Evolutionary conservation across 2,113 vertebrate species (phyloP).

Genomic region (Phrynosoma blainvillii): DNA sequence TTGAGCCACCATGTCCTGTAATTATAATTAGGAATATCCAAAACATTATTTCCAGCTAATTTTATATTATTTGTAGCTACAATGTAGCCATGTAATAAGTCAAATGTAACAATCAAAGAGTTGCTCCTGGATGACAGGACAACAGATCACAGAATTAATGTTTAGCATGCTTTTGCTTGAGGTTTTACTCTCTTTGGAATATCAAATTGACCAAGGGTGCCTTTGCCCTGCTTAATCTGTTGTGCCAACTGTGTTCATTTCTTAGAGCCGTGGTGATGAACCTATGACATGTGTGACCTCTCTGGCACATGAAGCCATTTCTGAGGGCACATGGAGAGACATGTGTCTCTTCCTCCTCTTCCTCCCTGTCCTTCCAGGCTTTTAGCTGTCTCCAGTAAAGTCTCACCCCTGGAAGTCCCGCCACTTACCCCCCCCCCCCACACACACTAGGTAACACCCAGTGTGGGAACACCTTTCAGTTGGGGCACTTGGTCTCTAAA

Average conservation of each 20-base stretch:
- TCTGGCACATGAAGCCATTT: no score
- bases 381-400: no score
- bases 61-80: background rate
- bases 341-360: no score
- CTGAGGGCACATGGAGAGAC: no score
- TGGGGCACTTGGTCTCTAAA: no score
- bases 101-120: background rate
- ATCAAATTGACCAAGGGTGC: background rate
- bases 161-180: background rate
- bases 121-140: background rate
- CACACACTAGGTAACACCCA: no score
- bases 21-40: background rate
- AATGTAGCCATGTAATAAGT: background rate
- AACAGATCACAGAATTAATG: background rate
- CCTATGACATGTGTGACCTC: no score
- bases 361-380: no score
- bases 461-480: no score
- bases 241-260: background rate
- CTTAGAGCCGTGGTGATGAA: background rate
- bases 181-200: background rate
- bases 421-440: no score
- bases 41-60: background rate
- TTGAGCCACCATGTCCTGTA: no score
- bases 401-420: no score
- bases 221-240: background rate